These are phyloP conservation scores for Amaurobius ferox DNA, from an alignment of 2,888 invertebrate genomes.

Conservation along the genomic window DNA sequence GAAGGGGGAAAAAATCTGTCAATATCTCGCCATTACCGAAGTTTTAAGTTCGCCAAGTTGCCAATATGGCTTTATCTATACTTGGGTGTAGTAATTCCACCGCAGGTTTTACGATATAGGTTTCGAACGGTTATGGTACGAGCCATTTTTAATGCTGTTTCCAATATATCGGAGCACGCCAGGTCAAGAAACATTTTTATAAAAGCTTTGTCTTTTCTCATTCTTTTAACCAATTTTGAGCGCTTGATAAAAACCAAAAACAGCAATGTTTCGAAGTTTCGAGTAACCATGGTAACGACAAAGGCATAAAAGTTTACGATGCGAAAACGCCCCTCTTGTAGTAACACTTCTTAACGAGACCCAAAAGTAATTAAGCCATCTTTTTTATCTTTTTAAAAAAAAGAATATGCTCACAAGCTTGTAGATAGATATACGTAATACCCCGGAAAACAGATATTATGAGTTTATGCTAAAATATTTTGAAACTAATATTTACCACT, in stretches of 20 bases:
- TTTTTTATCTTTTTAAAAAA: conserved; percentile 39
- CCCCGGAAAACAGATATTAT: not conserved
- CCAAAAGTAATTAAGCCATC: conserved; percentile 66
- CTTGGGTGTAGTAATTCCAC: conserved; percentile 64
- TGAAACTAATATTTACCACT: not conserved
- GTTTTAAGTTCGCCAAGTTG: conserved; percentile 67
- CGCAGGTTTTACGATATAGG: conserved; percentile 60
- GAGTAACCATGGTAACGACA: conserved; percentile 32
- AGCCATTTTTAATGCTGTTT: conserved; percentile 45
- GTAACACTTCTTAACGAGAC: conserved; percentile 56
- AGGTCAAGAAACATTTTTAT: conserved; percentile 64
- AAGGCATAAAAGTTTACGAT: conserved; percentile 61
- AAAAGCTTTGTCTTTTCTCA: conserved; percentile 51
- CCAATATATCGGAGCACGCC: conserved; percentile 54
- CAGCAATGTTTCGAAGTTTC: conserved; percentile 24
- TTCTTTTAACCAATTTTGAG: conserved; percentile 52
- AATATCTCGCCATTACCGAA: conserved; percentile 69
- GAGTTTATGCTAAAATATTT: not conserved
- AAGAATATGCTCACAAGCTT: not conserved
- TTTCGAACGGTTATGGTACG: conserved; percentile 31
- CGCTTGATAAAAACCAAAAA: conserved; percentile 34
- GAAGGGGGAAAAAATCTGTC: conserved; percentile 28
- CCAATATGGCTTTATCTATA: conserved; percentile 68
- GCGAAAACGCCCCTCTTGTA: conserved; percentile 19
- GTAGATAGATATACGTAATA: not conserved